phyloP scores from a whole-genome alignment of 2,888 invertebrate species.

The Cantharis flavilabris region DNA sequence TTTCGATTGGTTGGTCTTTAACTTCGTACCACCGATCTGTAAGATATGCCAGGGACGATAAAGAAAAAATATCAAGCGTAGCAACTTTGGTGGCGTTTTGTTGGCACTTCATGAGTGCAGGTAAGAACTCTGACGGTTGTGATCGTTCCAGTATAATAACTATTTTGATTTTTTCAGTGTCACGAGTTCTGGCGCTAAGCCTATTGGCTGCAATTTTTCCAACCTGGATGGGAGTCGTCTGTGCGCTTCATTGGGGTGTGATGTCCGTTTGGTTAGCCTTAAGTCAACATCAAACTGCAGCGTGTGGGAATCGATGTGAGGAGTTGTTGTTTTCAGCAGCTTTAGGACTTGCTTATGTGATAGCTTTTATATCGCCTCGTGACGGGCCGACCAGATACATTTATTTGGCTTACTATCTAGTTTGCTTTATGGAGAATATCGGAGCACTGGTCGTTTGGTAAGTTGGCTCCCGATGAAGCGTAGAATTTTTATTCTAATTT shows the following conservation, averaged over 20 bases:
- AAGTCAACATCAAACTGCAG: constrained; percentile 55
- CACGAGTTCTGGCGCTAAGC: constrained; percentile 62
- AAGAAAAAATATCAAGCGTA: constrained; percentile 59
- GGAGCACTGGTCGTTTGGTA: constrained; percentile 57
- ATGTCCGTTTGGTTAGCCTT: constrained; percentile 63
- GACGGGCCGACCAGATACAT: constrained; percentile 63
- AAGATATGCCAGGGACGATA: constrained; percentile 60
- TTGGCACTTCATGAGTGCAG: constrained; percentile 64
- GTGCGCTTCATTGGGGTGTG: constrained; percentile 60
- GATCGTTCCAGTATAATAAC: neutral
- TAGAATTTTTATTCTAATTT: neutral
- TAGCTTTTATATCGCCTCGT: constrained; percentile 64
- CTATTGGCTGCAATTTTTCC: constrained; percentile 61
- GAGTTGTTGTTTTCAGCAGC: constrained; percentile 58
- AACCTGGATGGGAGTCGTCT: constrained; percentile 57
- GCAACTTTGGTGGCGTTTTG: constrained; percentile 60
- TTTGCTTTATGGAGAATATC: constrained; percentile 58
- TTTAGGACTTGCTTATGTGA: constrained; percentile 63
- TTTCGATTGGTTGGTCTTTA: constrained; percentile 65
- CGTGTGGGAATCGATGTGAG: constrained; percentile 55
- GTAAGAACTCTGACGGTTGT: constrained; percentile 46
- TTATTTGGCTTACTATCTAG: constrained; percentile 57
- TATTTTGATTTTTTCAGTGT: constrained; percentile 51
- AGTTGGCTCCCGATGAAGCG: constrained; percentile 32
- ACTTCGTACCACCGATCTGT: constrained; percentile 65